Evolutionary conservation across 2,797 vertebrate species (phyloP), one percentile per base, ranked within the genome.

Genomic region (Takifugu rubripes): DNA sequence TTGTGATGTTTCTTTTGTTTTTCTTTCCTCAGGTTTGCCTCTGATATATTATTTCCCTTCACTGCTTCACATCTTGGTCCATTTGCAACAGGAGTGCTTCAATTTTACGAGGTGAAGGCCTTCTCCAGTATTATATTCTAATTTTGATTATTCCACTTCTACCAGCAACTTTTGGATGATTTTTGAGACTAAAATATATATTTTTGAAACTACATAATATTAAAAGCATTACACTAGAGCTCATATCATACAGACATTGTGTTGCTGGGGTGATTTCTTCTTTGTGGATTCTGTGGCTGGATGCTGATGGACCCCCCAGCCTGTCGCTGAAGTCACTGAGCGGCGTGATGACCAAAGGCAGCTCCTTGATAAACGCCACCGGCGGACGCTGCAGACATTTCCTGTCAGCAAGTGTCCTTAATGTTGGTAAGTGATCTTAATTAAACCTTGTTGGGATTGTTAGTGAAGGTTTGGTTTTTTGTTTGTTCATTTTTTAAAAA

Each of bases 351-450:
- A 81, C 74, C 0, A 83, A 88, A 1, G 68, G 75, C 0, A 74
- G 85, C 36, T 88, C 85, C 4, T 72, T 56, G 1, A 49, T 82
- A 54, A 84, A 77, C 75, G 70, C 62, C 0, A 40, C 55, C 64
- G 79, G 80, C 59, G 60, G 85, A 27, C 77, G 67, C 59, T 84
- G 76, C 75, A 74, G 65, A 57, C 84, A 85, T 79, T 86, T 89
- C 75, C 82, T 87, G 68, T 87, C 84, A 0, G 57, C 77, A 47
- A 88, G 78, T 46, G 2, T 70, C 82, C 78, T 84, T 68, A 43
- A 17, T 25, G 70, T 89, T 0, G 87, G 87, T 90, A 56, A 88
- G 88, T 87, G 61, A 60, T 51, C n/a, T 6, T 26, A 1, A 40
- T 3, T 8, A n/a, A n/a, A 7, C 21, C 44, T 21, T 46, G n/a